Evolutionary conservation across 53 echinoderm and acorn worm species (phyloP), one percentile per base, ranked within the genome.

Genomic region (Crossaster papposus): DNA sequence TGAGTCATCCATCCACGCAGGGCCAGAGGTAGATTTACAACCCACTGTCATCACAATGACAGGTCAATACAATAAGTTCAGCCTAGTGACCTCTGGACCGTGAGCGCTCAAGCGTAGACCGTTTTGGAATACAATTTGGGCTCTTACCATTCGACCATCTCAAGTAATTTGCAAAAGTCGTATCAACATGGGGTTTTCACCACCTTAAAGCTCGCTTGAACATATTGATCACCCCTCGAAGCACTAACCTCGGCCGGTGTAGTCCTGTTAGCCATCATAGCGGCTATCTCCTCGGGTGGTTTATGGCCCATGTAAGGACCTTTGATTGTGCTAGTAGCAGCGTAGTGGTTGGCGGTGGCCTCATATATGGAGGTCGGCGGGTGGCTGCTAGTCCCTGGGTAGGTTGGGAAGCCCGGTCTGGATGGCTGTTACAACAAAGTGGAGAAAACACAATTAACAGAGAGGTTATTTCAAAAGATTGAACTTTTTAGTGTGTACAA

Each of bases 341-440:
- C 94, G 88, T 95, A 95, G 78, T 94, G 92, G 79, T 92, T 79
- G 68, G 65, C 55, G n/a, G 83, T 83, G 31, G 91, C 83, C 65
- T 91, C 88, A 7, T 81, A 89, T 4, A 85, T 30, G 7, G 76
- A 23, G 29, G 76, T 62, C n/a, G 87, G 77, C 1, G 54, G 51
- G 70, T 76, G 37, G 75, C 88, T 37, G 65, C 72, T 78, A 11
- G 95, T 88, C 9, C 88, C 81, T 34, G 96, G 94, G 75, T 93
- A 95, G 70, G 93, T 94, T 52, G 97, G 97, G 83, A 95, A 97
- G 2, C 95, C 97, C 7, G 97, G 97, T 82, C 97, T 92, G 26
- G 93, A 94, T 52, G 97, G 97, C 97, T 97, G 76, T 72, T 2
- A n/a, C 30, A 77, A 53, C 24, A 32, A 52, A 52, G 20, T 52